These are phyloP conservation scores for Crotalus adamanteus DNA, from an alignment of 2,797 vertebrate genomes.

Conservation along the genomic window DNA sequence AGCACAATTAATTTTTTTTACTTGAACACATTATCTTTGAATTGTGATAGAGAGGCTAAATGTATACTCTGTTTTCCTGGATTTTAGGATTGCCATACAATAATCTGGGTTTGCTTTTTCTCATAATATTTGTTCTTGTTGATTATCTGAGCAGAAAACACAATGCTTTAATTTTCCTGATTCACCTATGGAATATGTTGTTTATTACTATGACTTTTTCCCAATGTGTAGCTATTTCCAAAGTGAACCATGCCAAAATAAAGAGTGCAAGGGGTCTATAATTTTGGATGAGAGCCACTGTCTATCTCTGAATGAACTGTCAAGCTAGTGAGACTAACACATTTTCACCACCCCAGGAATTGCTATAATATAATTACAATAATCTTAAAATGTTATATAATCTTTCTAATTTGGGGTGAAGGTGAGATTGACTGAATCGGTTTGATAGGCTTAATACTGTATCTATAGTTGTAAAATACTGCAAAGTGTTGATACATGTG, in stretches of 20 bases:
- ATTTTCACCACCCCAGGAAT: neutral
- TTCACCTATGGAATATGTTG: too few relatives aligned
- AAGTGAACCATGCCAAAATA: neutral
- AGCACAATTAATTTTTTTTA: neutral
- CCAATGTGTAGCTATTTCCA: neutral
- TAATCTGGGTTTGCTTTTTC: neutral
- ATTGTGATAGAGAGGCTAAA: neutral
- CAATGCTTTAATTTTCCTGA: neutral
- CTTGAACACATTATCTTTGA: neutral
- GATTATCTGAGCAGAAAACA: neutral
- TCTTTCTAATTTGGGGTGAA: neutral
- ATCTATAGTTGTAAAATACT: neutral
- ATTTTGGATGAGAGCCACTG: neutral
- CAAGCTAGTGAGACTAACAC: neutral
- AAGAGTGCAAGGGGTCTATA: neutral
- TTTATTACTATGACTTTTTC: neutral
- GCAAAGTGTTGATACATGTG: constrained; percentile 8
- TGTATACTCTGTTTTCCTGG: neutral
- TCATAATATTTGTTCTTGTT: neutral
- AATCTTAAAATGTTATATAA: neutral
- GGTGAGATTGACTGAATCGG: neutral
- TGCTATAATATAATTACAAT: neutral
- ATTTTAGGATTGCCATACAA: neutral
- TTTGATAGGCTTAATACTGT: neutral
- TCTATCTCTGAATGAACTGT: neutral